Evolutionary conservation across 30 jellyfish, hydroid and myxozoan species (phyloP).

Genomic region (Aurelia aurita): DNA sequence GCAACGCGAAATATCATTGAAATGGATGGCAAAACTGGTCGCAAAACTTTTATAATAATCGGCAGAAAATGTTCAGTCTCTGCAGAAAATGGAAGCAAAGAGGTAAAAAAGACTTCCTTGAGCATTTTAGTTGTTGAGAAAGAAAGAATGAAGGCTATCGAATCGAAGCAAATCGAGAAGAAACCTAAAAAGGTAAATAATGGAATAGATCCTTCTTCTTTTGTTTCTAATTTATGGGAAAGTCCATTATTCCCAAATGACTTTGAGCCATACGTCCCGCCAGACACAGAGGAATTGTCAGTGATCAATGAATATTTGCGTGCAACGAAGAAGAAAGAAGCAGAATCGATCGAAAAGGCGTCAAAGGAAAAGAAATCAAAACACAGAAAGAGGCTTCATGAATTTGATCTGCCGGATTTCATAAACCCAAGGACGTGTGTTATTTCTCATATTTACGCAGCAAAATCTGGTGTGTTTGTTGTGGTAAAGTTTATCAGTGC

Average conservation of each 20-base stretch:
- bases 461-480: slow-evolving; percentile 41
- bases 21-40: not conserved
- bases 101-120: not conserved
- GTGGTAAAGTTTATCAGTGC: slow-evolving; percentile 5
- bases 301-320: slow-evolving; percentile 86
- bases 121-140: slow-evolving; percentile 36
- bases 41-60: not conserved
- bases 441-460: slow-evolving; percentile 30
- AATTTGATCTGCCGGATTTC: slow-evolving; percentile 31
- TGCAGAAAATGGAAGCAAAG: not conserved
- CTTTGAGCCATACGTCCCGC: slow-evolving; percentile 31
- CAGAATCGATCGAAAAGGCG: slow-evolving; percentile 21
- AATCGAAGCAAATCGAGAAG: not conserved
- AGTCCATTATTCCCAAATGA: slow-evolving; percentile 27
- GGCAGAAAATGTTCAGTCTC: slow-evolving; percentile 39
- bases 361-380: slow-evolving; percentile 23
- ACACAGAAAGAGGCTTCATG: slow-evolving; percentile 47
- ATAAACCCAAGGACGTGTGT: slow-evolving; percentile 14
- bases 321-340: slow-evolving; percentile 69
- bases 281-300: slow-evolving; percentile 69
- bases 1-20: slow-evolving; percentile 18
- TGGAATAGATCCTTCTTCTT: not conserved
- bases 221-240: slow-evolving; percentile 4
- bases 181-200: not conserved
- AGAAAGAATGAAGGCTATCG: slow-evolving; percentile 12